Conservation (phyloP, 2,113 vertebrate species). For the Odobenus rosmarus region DNA sequence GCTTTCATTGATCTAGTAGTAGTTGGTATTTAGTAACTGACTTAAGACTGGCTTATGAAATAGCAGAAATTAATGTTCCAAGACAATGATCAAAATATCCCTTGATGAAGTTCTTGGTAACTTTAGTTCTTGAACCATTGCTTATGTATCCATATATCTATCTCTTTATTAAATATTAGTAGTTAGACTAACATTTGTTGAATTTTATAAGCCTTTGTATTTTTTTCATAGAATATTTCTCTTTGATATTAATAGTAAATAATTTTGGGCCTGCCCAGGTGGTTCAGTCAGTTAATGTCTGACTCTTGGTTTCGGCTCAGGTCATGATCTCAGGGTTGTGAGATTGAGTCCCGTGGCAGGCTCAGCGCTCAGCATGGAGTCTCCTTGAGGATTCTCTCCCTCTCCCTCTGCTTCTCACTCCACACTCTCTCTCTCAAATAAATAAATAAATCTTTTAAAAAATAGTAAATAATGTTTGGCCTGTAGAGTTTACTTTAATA, state of each 20-base stretch:
- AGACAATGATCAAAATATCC: neutral
- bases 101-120: neutral
- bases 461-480: neutral
- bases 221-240: neutral
- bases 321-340: neutral
- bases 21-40: neutral
- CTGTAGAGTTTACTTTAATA: neutral
- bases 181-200: neutral
- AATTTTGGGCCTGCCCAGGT: neutral
- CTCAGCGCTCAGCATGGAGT: neutral
- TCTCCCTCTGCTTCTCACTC: neutral
- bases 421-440: neutral
- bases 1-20: neutral
- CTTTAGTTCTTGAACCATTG: neutral
- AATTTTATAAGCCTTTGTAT: neutral
- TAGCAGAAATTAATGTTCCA: neutral
- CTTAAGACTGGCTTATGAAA: neutral
- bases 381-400: neutral
- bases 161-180: neutral
- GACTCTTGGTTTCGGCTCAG: neutral
- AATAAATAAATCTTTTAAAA: neutral
- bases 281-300: neutral
- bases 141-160: neutral
- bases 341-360: neutral
- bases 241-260: neutral